Evolutionary conservation across 2,113 vertebrate species (phyloP).

Genomic region (Lethenteron reissneri): DNA sequence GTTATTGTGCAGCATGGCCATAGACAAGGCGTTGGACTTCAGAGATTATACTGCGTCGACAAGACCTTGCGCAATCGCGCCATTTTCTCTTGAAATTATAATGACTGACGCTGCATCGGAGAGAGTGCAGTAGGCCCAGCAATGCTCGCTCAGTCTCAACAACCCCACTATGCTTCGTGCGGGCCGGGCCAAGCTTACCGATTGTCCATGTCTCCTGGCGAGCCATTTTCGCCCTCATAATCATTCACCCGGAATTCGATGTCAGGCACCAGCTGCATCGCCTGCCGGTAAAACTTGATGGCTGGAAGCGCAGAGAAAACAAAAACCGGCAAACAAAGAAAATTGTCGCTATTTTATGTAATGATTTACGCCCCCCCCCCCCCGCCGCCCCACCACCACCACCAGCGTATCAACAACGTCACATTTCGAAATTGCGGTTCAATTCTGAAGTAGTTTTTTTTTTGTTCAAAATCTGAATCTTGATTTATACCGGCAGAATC

Average conservation of each 20-base stretch:
- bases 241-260: slow-evolving; percentile 80
- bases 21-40: too few species aligned
- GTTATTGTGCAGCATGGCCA: too few species aligned
- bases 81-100: not conserved
- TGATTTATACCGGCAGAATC: too few species aligned
- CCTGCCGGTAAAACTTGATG: slow-evolving; percentile 93
- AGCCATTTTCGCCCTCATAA: slow-evolving; percentile 32
- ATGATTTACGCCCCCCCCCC: too few species aligned
- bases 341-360: too few species aligned
- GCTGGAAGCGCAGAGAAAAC: slow-evolving; percentile 34
- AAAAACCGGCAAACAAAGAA: not conserved
- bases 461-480: too few species aligned
- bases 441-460: too few species aligned
- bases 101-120: not conserved
- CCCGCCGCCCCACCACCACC: too few species aligned
- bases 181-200: slow-evolving; percentile 53
- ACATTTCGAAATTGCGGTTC: too few species aligned
- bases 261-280: slow-evolving; percentile 94
- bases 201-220: slow-evolving; percentile 46
- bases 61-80: not conserved
- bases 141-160: slow-evolving; percentile 10
- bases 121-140: slow-evolving; percentile 6
- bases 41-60: too few species aligned
- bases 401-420: too few species aligned
- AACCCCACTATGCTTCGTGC: slow-evolving; percentile 10